Conservation (phyloP, 1,140 invertebrate species). For the Drosophila ambigua region DNA sequence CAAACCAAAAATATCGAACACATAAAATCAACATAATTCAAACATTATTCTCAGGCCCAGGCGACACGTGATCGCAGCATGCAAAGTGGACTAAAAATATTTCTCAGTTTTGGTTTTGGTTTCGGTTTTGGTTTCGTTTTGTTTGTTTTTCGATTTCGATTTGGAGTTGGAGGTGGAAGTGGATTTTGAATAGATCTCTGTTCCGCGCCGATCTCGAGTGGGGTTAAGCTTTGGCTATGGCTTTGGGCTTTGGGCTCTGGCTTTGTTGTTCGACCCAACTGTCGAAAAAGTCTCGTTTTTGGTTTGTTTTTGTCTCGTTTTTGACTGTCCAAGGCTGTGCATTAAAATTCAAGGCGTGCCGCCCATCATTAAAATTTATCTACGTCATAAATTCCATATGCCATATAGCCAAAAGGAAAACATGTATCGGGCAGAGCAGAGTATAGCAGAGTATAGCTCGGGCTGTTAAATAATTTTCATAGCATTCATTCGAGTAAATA, state of each 20-base stretch:
- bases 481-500: slow-evolving; percentile 5
- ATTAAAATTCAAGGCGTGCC: slow-evolving; percentile 77
- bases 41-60: slow-evolving; percentile 55
- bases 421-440: neutral
- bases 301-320: slow-evolving; percentile 14
- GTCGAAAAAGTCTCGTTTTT: slow-evolving; percentile 22
- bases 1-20: slow-evolving; percentile 8
- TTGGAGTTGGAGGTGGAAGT: slow-evolving; percentile 8
- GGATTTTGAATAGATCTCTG: slow-evolving; percentile 11
- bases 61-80: slow-evolving; percentile 62
- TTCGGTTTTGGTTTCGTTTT: slow-evolving; percentile 11
- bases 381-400: slow-evolving; percentile 68
- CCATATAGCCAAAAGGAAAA: slow-evolving; percentile 32
- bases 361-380: slow-evolving; percentile 67
- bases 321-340: slow-evolving; percentile 59
- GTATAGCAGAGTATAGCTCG: slow-evolving; percentile 10
- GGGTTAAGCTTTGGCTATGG: slow-evolving; percentile 46
- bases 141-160: slow-evolving; percentile 15
- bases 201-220: slow-evolving; percentile 27
- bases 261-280: slow-evolving; percentile 25
- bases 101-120: slow-evolving; percentile 23
- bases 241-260: slow-evolving; percentile 36
- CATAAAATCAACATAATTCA: slow-evolving; percentile 71
- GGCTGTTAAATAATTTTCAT: slow-evolving; percentile 11
- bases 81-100: slow-evolving; percentile 60